Conservation (phyloP, 1,140 invertebrate genomes). For the Probaryconus sp. region DNA sequence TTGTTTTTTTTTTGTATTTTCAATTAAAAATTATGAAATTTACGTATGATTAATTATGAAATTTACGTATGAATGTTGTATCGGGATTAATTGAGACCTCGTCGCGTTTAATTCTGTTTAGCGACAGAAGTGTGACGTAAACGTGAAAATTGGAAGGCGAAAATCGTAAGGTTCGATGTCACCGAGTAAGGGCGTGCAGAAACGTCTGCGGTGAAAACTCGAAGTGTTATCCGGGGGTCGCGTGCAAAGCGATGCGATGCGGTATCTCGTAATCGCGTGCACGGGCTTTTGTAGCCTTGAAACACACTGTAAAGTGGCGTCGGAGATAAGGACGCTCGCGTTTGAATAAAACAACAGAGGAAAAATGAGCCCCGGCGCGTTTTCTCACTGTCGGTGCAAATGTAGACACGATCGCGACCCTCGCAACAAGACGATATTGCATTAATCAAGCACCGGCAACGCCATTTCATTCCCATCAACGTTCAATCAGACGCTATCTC, state of each 20-base stretch:
- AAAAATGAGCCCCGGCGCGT: conserved; percentile 54
- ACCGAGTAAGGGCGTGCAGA: conserved; percentile 1
- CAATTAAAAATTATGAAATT: too few species aligned
- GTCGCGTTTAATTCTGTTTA: too few species aligned
- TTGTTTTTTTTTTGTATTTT: too few species aligned
- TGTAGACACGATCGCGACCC: conserved; percentile 55
- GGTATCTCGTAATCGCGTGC: conserved; percentile 75
- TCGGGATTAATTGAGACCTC: too few species aligned
- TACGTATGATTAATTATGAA: too few species aligned
- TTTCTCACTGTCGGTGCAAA: conserved; percentile 58
- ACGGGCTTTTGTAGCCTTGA: conserved; percentile 69
- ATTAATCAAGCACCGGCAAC: conserved; percentile 51
- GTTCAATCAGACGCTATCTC: conserved; percentile 39
- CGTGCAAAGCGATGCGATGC: conserved; percentile 70
- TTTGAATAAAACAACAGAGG: conserved; percentile 63
- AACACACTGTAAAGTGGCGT: conserved; percentile 65
- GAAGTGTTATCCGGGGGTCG: conserved; percentile 51
- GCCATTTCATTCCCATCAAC: conserved; percentile 39
- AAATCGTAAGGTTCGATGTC: conserved; percentile 20
- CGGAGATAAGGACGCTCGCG: conserved; percentile 70
- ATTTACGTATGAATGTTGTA: too few species aligned
- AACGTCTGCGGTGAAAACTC: conserved; percentile 1
- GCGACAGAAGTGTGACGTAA: neutral
- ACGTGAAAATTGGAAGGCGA: conserved; percentile 1
- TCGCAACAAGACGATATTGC: conserved; percentile 46